Evolutionary conservation across 2,113 vertebrate genomes (phyloP).

Genomic region (Neotoma lepida): DNA sequence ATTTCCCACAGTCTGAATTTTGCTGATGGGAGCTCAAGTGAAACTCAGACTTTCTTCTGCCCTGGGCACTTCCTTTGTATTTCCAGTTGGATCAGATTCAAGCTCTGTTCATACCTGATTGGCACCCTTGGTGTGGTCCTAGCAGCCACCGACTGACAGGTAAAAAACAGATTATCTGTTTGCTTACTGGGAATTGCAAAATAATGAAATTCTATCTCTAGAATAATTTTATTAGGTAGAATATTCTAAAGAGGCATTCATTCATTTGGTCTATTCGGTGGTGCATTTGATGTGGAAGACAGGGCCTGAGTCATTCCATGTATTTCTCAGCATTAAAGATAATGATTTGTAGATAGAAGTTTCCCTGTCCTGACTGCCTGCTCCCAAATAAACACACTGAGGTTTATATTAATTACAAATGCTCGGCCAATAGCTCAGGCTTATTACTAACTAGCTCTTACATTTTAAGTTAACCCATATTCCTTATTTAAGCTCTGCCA

Average conservation of each 20-base stretch:
- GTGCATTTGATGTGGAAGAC: neutral
- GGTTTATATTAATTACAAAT: no score
- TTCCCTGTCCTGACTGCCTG: no score
- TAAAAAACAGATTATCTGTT: neutral
- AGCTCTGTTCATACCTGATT: neutral
- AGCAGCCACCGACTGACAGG: neutral
- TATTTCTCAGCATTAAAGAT: neutral
- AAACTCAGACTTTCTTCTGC: neutral
- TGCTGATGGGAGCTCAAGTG: neutral
- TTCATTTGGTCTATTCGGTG: neutral
- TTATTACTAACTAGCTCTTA: no score
- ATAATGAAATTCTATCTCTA: constrained; percentile 36
- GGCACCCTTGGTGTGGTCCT: neutral
- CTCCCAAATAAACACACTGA: no score
- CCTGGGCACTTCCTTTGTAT: neutral
- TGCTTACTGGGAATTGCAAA: constrained; percentile 9
- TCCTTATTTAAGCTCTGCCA: no score
- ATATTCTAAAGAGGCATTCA: neutral
- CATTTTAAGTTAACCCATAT: no score
- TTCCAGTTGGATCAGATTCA: neutral
- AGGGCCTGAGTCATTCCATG: neutral
- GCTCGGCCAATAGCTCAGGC: no score
- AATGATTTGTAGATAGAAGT: neutral
- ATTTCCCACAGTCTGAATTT: neutral
- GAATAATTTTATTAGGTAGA: constrained; percentile 30